phyloP scores from a whole-genome alignment of 2,888 invertebrate genomes.

The Andrena praecox region DNA sequence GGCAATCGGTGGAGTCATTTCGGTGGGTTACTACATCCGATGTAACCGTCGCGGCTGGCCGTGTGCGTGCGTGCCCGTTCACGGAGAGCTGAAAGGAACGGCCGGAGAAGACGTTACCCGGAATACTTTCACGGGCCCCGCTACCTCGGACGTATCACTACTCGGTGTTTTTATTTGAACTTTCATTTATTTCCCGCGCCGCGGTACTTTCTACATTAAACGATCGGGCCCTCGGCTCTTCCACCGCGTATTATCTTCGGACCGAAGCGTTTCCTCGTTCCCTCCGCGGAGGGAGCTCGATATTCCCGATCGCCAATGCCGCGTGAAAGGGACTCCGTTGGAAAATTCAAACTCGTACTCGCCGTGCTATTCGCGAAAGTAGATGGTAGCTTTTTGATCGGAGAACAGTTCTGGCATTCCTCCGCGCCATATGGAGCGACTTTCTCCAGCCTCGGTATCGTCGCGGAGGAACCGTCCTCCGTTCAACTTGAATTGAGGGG shows the following conservation, averaged over 20 bases:
- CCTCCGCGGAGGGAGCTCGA: background rate
- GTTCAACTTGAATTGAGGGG: too few relatives aligned
- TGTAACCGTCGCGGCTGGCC: conserved; percentile 21
- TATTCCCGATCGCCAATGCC: background rate
- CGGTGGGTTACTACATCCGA: conserved; percentile 46
- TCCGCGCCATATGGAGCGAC: background rate
- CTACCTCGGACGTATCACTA: conserved; percentile 42
- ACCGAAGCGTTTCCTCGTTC: background rate
- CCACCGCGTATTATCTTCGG: background rate
- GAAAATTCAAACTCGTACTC: too few relatives aligned
- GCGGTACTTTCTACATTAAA: conserved; percentile 51
- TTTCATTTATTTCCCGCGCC: conserved; percentile 55
- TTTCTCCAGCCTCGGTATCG: conserved; percentile 2
- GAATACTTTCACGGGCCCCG: conserved; percentile 60
- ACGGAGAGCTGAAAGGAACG: background rate
- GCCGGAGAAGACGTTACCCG: conserved; percentile 53
- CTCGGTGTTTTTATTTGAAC: conserved; percentile 54
- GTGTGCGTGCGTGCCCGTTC: background rate
- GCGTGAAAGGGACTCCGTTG: too few relatives aligned
- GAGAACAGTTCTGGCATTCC: too few relatives aligned
- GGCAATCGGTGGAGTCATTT: conserved; percentile 21
- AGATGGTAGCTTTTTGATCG: background rate
- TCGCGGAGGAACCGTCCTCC: background rate
- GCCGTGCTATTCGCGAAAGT: background rate
- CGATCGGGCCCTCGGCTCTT: background rate